Conservation (phyloP, 2,113 vertebrate genomes). For the Ranitomeya imitator region DNA sequence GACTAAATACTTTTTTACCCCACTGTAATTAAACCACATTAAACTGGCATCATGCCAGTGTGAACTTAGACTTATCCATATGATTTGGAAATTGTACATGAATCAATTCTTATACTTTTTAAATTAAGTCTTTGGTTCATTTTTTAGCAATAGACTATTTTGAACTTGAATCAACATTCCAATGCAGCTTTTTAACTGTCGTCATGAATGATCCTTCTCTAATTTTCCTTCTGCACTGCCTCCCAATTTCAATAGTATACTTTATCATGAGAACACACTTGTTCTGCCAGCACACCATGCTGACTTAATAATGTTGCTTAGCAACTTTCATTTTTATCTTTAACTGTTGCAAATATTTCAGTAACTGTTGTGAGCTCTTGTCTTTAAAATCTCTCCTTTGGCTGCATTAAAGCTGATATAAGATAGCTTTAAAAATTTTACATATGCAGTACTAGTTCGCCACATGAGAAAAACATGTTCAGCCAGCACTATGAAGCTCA, state of each 20-base stretch:
- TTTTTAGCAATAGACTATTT: not conserved
- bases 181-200: not conserved
- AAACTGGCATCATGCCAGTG: no score
- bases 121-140: not conserved
- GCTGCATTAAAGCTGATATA: not conserved
- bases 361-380: conserved; percentile 34
- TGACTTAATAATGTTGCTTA: conserved; percentile 42
- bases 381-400: conserved; percentile 1
- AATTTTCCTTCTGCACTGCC: not conserved
- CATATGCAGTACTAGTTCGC: not conserved
- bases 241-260: conserved; percentile 12
- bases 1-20: no score
- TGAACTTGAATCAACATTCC: not conserved
- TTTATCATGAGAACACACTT: conserved; percentile 10
- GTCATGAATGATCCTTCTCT: not conserved
- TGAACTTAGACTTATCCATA: not conserved
- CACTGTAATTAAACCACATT: no score
- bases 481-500: not conserved
- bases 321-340: conserved; percentile 46
- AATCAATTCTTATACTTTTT: not conserved
- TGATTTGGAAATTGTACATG: not conserved
- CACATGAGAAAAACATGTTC: not conserved
- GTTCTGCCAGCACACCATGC: conserved; percentile 8
- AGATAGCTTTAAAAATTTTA: not conserved
- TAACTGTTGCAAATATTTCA: conserved; percentile 45